phyloP scores from a whole-genome alignment of 2,113 vertebrate genomes.

The Dendropsophus ebraccatus region DNA sequence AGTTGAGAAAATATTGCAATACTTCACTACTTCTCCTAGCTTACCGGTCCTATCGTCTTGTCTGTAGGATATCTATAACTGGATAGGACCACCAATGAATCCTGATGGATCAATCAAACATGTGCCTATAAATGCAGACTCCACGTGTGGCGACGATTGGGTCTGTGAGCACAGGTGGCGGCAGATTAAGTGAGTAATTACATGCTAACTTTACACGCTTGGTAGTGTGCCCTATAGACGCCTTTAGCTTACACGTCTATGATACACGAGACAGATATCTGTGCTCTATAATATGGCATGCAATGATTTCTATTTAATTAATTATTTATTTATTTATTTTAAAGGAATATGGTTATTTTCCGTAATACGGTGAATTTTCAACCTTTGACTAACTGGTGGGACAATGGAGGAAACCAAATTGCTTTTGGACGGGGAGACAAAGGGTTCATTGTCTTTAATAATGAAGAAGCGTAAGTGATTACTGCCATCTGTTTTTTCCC shows the following conservation, averaged over 20 bases:
- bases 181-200: constrained; percentile 80
- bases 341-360: constrained; percentile 92
- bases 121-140: constrained; percentile 84
- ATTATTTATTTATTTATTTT: neutral
- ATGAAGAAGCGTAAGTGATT: constrained; percentile 80
- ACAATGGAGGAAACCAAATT: constrained; percentile 87
- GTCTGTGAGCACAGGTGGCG: constrained; percentile 94
- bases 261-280: too few relatives aligned
- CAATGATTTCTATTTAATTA: too few relatives aligned
- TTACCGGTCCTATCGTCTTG: too few relatives aligned
- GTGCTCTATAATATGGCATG: too few relatives aligned
- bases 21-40: too few relatives aligned
- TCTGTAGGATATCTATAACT: constrained; percentile 88
- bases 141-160: constrained; percentile 89
- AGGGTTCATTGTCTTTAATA: constrained; percentile 88
- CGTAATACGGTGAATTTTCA: constrained; percentile 84
- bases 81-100: constrained; percentile 85
- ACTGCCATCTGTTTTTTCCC: too few relatives aligned
- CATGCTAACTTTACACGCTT: too few relatives aligned
- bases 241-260: too few relatives aligned
- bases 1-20: too few relatives aligned
- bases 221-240: too few relatives aligned
- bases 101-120: constrained; percentile 80
- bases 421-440: constrained; percentile 87
- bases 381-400: constrained; percentile 89